Evolutionary conservation across 2,888 invertebrate genomes (phyloP).

Genomic region (Mongoloraphidia duomilia): DNA sequence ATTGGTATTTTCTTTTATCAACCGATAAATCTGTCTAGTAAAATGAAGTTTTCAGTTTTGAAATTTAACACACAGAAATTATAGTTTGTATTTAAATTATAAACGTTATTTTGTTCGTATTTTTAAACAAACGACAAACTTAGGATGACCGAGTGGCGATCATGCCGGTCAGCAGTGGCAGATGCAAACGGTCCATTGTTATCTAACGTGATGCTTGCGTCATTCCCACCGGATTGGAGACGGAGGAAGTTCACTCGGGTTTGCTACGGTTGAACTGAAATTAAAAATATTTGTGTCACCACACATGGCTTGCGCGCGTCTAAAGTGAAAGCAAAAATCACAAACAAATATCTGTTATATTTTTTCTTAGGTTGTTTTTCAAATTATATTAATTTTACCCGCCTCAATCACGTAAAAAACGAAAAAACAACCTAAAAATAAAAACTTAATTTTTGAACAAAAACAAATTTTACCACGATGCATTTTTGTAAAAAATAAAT

Average conservation of each 20-base stretch:
- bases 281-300: conserved; percentile 11
- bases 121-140: too few species aligned
- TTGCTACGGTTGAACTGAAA: conserved; percentile 92
- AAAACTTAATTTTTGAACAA: neutral
- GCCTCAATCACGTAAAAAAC: neutral
- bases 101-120: too few species aligned
- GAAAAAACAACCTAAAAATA: neutral
- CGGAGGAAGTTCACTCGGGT: conserved; percentile 94
- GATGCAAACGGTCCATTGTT: conserved; percentile 20
- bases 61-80: neutral
- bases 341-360: too few species aligned
- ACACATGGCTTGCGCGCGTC: too few species aligned
- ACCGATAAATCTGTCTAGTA: too few species aligned
- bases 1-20: too few species aligned
- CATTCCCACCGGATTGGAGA: conserved; percentile 98
- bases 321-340: too few species aligned
- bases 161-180: too few species aligned
- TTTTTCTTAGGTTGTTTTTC: too few species aligned
- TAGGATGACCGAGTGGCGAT: too few species aligned
- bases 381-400: too few species aligned
- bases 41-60: neutral
- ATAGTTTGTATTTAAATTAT: neutral
- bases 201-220: conserved; percentile 36
- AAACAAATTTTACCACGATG: neutral
- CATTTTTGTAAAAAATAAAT: neutral